Evolutionary conservation across 2,113 vertebrate species (phyloP), one percentile per base, ranked within the genome.

Genomic region (Malurus elegans): DNA sequence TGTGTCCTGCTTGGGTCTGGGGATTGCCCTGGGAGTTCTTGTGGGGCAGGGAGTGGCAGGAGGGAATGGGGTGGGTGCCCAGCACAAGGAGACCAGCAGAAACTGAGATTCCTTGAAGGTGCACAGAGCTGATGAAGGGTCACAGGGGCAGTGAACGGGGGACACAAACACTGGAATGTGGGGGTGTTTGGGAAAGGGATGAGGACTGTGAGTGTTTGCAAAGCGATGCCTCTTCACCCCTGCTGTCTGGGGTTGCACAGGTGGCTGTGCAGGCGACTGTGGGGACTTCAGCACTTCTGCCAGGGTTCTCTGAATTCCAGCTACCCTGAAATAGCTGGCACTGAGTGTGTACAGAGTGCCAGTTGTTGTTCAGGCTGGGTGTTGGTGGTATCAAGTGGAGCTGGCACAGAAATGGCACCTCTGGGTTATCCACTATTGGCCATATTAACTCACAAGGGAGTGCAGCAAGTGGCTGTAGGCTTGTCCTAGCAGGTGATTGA

Each of bases 161-260:
- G 45, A 34, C 70, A n/a, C 0, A 2, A 60, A 61, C 29, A 15
- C 47, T 38, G 34, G 16, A 25, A 7, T 21, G 3, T 29, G 36
- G 40, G 8, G 40, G 28, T 14, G 7, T 73, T 60, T 84, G 45
- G n/a, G 18, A 34, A 76, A 54, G 18, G 20, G 23, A 5, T 45
- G 65, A 69, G 53, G 24, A 54, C 24, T 24, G 18, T 0, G 0
- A 9, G 5, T 40, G 18, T 61, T 79, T 69, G n/a, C 25, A 69
- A 64, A 44, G 48, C 1, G 2, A 32, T 36, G 26, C 14, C 34
- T 47, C 34, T 61, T 70, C 9, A 1, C 8, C n/a, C 3, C 0
- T 44, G 47, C 5, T 93, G 34, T 36, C 32, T 65, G 34, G n/a
- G n/a, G 29, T 25, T 61, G 56, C 42, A 11, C 14, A 31, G 45